Percentiles rank a stretch among this genome's conserved stretches.
phyloP scores from a whole-genome alignment of 2,797 vertebrate species.

The Linurgus olivaceus region DNA sequence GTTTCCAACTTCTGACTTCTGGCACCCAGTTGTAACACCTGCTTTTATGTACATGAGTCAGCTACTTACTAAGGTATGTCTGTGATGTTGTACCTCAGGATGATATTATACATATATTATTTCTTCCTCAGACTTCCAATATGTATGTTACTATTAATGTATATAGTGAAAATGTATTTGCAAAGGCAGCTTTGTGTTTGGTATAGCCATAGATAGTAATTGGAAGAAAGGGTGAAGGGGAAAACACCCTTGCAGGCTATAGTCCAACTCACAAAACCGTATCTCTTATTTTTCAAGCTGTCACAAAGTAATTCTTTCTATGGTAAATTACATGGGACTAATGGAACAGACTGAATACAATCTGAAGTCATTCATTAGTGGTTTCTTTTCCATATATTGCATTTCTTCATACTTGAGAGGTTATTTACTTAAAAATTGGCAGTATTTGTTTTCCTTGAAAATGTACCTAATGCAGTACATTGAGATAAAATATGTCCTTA shows the following conservation, averaged over 20 bases:
- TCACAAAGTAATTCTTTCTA: not conserved
- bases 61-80: constrained; percentile 87
- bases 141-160: not conserved
- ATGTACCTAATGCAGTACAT: not conserved
- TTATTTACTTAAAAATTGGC: not conserved
- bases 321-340: not conserved
- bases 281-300: not conserved
- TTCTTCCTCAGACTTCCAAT: not conserved
- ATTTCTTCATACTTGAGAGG: not conserved
- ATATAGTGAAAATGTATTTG: not conserved
- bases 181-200: not conserved
- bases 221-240: not conserved
- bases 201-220: not conserved
- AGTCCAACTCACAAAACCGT: not conserved
- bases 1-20: constrained; percentile 94
- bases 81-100: not conserved
- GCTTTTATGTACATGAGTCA: constrained; percentile 89
- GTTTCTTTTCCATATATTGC: not conserved
- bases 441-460: not conserved
- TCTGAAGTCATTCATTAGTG: not conserved
- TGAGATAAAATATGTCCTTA: not conserved
- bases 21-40: constrained; percentile 93
- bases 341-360: not conserved
- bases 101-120: not conserved
- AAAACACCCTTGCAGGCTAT: not conserved